Conservation (phyloP, 2,888 invertebrate species). For the Coleophora deauratella region DNA sequence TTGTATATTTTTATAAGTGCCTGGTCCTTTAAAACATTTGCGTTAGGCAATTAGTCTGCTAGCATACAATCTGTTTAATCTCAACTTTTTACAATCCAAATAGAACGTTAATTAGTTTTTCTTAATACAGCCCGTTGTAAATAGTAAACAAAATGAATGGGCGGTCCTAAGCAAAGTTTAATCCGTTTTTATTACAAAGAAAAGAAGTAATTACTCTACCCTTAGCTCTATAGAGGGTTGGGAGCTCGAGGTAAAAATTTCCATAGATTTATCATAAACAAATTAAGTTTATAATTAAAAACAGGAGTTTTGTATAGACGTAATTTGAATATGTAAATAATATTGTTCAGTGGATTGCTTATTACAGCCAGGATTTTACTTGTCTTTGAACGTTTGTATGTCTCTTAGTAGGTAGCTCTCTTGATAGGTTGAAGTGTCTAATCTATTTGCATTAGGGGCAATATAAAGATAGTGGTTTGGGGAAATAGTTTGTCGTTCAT, state of each 20-base stretch:
- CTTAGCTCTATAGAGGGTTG: conserved; percentile 68
- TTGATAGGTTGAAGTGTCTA: too few species aligned
- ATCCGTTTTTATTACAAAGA: conserved; percentile 75
- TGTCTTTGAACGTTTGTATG: not conserved
- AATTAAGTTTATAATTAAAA: conserved; percentile 75
- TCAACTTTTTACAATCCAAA: conserved; percentile 25
- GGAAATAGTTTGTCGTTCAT: too few species aligned
- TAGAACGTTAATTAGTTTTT: conserved; percentile 64
- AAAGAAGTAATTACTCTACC: conserved; percentile 74
- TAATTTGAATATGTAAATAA: conserved; percentile 71
- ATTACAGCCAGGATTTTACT: conserved; percentile 28
- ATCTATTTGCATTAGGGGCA: too few species aligned
- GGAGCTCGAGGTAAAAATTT: conserved; percentile 68
- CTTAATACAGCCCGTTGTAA: conserved; percentile 62
- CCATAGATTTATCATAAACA: conserved; percentile 75
- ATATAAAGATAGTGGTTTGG: too few species aligned
- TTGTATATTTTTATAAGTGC: too few species aligned
- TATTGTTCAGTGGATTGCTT: conserved; percentile 45
- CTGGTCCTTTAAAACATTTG: too few species aligned
- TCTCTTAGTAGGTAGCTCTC: too few species aligned
- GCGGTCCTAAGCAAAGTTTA: conserved; percentile 73
- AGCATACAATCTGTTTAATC: too few species aligned
- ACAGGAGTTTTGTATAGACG: conserved; percentile 71
- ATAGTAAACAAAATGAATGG: conserved; percentile 73
- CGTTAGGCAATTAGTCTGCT: too few species aligned